Evolutionary conservation across 2,797 vertebrate genomes (phyloP).

Genomic region (Liasis olivaceus): DNA sequence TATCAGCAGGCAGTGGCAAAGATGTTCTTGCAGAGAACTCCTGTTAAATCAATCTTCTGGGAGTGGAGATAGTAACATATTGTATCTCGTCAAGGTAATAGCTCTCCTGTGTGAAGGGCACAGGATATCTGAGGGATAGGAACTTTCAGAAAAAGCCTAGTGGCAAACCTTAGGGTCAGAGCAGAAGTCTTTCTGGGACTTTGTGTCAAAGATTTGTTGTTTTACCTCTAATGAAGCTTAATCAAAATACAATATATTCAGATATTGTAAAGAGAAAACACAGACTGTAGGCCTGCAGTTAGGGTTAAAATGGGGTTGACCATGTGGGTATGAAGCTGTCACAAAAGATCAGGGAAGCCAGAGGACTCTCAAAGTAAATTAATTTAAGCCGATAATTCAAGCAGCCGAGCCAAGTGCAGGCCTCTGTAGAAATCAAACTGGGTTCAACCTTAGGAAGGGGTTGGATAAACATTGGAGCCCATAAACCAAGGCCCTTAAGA

Average conservation of each 20-base stretch:
- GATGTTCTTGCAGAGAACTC: background rate
- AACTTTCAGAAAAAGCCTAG: background rate
- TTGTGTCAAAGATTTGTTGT: background rate
- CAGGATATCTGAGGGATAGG: background rate
- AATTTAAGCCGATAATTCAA: background rate
- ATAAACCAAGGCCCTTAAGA: background rate
- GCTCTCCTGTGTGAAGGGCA: background rate
- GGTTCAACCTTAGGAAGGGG: background rate
- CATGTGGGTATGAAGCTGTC: background rate
- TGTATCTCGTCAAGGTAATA: background rate
- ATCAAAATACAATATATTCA: background rate
- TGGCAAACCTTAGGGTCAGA: background rate
- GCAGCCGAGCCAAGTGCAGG: background rate
- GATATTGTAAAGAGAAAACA: background rate
- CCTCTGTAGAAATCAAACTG: background rate
- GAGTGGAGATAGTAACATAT: background rate
- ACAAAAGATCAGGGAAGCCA: background rate
- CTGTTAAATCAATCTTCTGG: background rate
- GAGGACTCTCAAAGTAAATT: background rate
- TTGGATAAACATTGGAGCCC: background rate
- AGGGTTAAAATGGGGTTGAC: background rate
- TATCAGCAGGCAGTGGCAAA: background rate
- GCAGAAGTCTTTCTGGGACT: background rate
- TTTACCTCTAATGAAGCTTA: background rate
- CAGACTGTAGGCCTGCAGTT: background rate